These are phyloP conservation scores for Cepaea nemoralis DNA, from an alignment of 1,140 invertebrate species.

Conservation along the genomic window DNA sequence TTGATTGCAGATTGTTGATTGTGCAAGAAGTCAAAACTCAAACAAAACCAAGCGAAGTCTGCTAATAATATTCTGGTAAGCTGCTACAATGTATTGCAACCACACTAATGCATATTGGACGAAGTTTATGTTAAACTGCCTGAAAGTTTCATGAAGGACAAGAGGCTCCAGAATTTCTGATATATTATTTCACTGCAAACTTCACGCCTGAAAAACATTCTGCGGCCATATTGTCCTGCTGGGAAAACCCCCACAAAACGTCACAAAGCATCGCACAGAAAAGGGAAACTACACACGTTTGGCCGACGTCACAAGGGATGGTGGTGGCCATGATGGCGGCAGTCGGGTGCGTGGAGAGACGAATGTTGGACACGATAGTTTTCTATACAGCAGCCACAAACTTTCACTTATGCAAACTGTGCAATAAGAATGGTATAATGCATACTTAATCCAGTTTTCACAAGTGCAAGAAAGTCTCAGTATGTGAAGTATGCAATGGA, in stretches of 20 bases:
- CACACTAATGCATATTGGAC: no score
- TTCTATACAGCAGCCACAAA: conserved; percentile 42
- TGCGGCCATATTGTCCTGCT: conserved; percentile 26
- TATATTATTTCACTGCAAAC: neutral
- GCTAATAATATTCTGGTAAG: no score
- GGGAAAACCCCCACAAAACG: conserved; percentile 52
- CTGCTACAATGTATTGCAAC: no score
- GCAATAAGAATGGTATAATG: conserved; percentile 58
- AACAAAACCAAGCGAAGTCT: no score
- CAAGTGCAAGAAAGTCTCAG: conserved; percentile 43
- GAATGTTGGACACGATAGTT: conserved; percentile 50
- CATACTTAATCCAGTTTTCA: conserved; percentile 46
- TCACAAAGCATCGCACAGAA: conserved; percentile 41
- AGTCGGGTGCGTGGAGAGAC: conserved; percentile 59
- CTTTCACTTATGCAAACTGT: conserved; percentile 46
- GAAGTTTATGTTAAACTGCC: no score
- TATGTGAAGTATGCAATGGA: neutral
- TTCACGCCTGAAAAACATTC: neutral
- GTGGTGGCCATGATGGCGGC: conserved; percentile 65
- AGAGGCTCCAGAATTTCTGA: no score
- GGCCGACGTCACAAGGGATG: conserved; percentile 58
- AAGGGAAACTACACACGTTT: conserved; percentile 54
- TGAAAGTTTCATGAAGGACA: no score
- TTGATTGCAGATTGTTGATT: no score
- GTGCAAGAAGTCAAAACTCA: no score